Evolutionary conservation across 2,797 vertebrate species (phyloP).

Genomic region (Phaenicophaeus curvirostris): DNA sequence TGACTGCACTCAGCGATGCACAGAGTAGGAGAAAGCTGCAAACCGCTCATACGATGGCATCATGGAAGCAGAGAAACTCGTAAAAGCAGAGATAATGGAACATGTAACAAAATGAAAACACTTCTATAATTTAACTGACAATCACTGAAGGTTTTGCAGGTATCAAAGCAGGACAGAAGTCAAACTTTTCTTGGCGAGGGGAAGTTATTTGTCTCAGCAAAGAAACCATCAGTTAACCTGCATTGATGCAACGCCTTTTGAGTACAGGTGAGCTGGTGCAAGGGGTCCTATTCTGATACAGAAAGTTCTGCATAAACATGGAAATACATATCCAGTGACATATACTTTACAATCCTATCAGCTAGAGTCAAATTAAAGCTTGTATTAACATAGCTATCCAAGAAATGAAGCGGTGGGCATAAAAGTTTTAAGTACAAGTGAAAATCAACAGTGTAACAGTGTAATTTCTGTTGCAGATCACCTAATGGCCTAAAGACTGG

Average conservation of each 20-base stretch:
- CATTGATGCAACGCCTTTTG: neutral
- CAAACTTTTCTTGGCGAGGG: accelerated
- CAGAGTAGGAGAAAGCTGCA: neutral
- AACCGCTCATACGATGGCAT: neutral
- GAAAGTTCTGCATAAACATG: neutral
- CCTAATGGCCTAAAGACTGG: neutral
- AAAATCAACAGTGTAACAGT: neutral
- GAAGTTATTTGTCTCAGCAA: neutral
- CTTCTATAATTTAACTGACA: neutral
- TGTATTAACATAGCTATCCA: neutral
- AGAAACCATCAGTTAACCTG: neutral
- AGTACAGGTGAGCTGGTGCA: neutral
- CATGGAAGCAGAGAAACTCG: neutral
- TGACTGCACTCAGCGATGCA: neutral
- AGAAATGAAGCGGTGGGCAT: neutral
- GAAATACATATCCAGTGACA: neutral
- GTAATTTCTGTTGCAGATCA: neutral
- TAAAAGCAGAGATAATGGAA: neutral
- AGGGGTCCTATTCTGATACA: neutral
- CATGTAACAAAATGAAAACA: neutral
- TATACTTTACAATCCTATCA: neutral
- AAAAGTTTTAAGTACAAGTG: neutral
- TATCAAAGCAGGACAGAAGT: neutral
- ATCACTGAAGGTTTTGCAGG: neutral
- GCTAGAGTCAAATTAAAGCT: neutral